These are phyloP conservation scores for Lampropteryx suffumata DNA, from an alignment of 2,888 invertebrate genomes.

Conservation along the genomic window DNA sequence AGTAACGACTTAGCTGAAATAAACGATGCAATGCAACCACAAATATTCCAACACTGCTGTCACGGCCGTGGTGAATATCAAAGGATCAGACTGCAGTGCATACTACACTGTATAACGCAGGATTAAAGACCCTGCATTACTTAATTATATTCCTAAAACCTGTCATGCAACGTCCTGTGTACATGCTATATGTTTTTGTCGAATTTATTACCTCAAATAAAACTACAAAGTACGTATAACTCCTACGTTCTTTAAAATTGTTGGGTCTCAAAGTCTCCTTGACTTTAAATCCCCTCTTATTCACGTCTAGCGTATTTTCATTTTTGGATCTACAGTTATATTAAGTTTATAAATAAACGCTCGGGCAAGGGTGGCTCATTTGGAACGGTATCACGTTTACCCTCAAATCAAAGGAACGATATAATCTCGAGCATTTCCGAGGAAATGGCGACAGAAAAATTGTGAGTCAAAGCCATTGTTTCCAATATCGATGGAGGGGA, in stretches of 20 bases:
- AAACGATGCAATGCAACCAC: neutral
- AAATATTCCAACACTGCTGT: neutral
- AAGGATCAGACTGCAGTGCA: no score
- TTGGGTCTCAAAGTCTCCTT: neutral
- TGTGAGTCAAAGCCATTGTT: conserved; percentile 78
- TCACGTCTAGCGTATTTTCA: conserved; percentile 20
- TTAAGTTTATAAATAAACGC: conserved; percentile 45
- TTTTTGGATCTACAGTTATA: conserved; percentile 24
- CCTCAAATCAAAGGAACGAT: conserved; percentile 74
- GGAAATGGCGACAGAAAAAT: conserved; percentile 64
- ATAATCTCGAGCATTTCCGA: conserved; percentile 67
- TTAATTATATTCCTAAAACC: no score
- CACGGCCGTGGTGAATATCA: conserved; percentile 4
- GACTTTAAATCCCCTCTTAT: conserved; percentile 14
- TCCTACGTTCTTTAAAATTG: neutral
- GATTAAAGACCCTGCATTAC: no score
- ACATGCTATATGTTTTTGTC: no score
- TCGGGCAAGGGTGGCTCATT: conserved; percentile 53
- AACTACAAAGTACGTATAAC: no score
- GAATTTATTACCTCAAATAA: neutral
- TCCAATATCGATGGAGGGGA: conserved; percentile 75
- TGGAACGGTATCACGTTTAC: conserved; percentile 70
- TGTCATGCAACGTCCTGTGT: no score
- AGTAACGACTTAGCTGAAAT: neutral
- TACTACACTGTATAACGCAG: no score